A percentile compares a stretch with the other conserved stretches of the same genome.
Evolutionary conservation across 1,140 invertebrate genomes (phyloP).

Genomic region (Procambarus clarkii): DNA sequence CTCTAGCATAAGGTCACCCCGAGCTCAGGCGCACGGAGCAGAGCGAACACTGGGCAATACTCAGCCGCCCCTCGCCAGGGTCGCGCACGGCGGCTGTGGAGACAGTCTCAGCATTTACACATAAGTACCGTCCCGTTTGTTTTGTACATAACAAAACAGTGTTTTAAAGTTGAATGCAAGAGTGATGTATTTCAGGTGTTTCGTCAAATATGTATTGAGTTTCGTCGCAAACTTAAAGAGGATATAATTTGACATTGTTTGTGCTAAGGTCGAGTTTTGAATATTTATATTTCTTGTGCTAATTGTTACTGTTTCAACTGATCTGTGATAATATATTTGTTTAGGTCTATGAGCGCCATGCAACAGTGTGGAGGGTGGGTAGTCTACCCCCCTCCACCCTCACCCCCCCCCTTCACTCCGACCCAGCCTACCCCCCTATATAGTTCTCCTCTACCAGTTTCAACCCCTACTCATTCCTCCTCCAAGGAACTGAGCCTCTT

Average conservation of each 20-base stretch:
- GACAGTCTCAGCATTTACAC: conserved; percentile 68
- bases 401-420: no score
- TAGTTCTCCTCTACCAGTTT: no score
- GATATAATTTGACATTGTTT: conserved; percentile 53
- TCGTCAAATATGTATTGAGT: conserved; percentile 37
- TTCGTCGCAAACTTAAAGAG: conserved; percentile 40
- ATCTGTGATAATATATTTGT: conserved; percentile 67
- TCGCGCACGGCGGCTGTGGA: conserved; percentile 28
- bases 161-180: conserved; percentile 51
- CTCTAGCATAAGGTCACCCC: not conserved
- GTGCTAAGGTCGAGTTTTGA: conserved; percentile 58
- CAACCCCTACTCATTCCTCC: no score
- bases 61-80: conserved; percentile 19
- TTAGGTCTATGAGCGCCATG: conserved; percentile 55
- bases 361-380: conserved; percentile 13
- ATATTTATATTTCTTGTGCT: conserved; percentile 66
- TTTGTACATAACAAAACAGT: conserved; percentile 61
- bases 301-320: conserved; percentile 68
- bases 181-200: conserved; percentile 59
- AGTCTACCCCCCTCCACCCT: conserved; percentile 1
- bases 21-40: not conserved
- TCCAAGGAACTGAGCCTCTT: no score
- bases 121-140: conserved; percentile 68
- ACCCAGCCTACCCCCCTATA: no score
- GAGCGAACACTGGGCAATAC: conserved; percentile 38